A percentile compares a stretch with the other conserved stretches of the same genome.
Evolutionary conservation across 64 coral and sea anemone species (phyloP).

Genomic region (Catalaphyllia jardinei): DNA sequence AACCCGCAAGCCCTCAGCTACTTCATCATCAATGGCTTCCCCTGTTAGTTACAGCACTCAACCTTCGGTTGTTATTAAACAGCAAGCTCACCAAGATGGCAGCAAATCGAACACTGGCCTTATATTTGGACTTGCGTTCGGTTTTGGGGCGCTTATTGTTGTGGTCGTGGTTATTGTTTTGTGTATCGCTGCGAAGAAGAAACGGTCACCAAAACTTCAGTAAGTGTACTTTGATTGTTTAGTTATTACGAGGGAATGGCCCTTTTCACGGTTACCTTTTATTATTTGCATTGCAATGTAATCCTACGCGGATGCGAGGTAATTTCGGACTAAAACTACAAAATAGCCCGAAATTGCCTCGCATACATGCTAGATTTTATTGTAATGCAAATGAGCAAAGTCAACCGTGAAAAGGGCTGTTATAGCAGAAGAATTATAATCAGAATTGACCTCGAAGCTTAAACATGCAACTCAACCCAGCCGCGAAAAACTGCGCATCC

Average conservation of each 20-base stretch:
- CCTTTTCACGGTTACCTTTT: no score
- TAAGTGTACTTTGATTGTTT: slow-evolving; percentile 49
- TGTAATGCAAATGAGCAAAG: no score
- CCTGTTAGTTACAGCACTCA: not conserved
- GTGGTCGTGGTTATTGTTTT: not conserved
- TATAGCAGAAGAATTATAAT: no score
- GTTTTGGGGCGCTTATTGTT: not conserved
- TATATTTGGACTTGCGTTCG: slow-evolving; percentile 64
- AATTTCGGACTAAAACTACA: no score
- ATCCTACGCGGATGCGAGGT: no score
- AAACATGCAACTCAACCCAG: no score
- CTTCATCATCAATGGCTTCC: not conserved
- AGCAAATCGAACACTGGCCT: slow-evolving; percentile 19
- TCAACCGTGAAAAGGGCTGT: no score
- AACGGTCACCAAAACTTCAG: slow-evolving; percentile 58
- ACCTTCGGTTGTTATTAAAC: not conserved
- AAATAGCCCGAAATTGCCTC: no score
- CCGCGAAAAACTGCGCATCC: no score
- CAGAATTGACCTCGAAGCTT: no score
- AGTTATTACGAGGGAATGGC: not conserved
- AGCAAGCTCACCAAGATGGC: not conserved
- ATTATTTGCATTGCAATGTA: no score
- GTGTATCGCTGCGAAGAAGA: slow-evolving; percentile 30
- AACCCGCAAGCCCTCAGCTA: not conserved
- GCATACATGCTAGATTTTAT: no score